Evolutionary conservation across 1,140 invertebrate genomes (phyloP), one percentile per base, ranked within the genome.

Genomic region (Heliothis subflexa): DNA sequence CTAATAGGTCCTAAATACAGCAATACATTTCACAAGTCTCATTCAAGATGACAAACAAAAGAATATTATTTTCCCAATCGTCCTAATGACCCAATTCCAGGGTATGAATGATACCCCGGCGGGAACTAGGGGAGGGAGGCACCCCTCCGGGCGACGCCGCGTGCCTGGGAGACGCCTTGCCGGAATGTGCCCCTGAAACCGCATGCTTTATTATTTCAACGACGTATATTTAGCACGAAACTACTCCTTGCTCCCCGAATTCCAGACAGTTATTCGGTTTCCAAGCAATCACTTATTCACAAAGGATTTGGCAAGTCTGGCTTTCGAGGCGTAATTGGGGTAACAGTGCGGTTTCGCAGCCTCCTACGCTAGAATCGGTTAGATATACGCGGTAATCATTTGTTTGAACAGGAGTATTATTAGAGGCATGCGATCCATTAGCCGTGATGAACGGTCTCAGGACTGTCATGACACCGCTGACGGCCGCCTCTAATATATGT

Each of bases 51-150:
- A 62, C 45, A 59, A 74, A 74, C 72, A 74, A 74, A 74, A 59
- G 73, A 64, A 25, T 70, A 70, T 70, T 50, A 18, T 61, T 61
- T 62, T 78, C 33, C 68, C 52, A 76, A 76, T 74, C 61, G 81
- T 73, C 47, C 79, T 84, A 77, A 82, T 84, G 72, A 84, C 83
- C 80, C 80, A 80, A 77, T 80, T 81, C 47, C 64, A 57, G 50
- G 14, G 73, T 78, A 84, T 84, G 83, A 84, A 84, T 84, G 83
- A 78, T 82, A 76, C 70, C 80, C 75, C 54, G 68, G 70, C 33
- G 75, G 28, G 61, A 14, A 66, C 49, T 18, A 62, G 47, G 40
- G 18, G 66, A 73, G 68, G 50, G 66, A 47, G n/a, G 47, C 73
- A 10, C n/a, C 64, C 9, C 18, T 13, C 21, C 25, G 14, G 55